phyloP scores from a whole-genome alignment of 1,140 invertebrate genomes.

The Acromyrmex charruanus region DNA sequence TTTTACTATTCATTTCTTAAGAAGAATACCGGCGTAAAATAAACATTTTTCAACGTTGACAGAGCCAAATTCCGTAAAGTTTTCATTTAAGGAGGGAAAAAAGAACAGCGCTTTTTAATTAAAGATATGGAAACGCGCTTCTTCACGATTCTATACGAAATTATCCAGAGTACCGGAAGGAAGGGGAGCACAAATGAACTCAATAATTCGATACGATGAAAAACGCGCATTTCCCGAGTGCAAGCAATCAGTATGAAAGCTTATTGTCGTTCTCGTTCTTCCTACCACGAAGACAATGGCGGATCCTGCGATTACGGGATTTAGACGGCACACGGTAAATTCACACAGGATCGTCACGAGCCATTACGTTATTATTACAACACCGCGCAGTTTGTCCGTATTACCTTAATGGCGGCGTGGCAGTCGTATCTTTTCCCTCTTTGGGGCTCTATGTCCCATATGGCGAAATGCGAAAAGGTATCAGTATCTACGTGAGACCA shows the following conservation, averaged over 20 bases:
- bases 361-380: conserved; percentile 61
- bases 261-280: conserved; percentile 34
- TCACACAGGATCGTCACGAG: conserved; percentile 56
- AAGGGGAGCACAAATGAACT: neutral
- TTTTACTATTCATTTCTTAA: conserved; percentile 19
- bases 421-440: conserved; percentile 37
- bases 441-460: conserved; percentile 23
- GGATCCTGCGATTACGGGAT: conserved; percentile 31
- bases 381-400: conserved; percentile 50
- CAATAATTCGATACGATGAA: conserved; percentile 53
- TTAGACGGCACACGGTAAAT: conserved; percentile 43
- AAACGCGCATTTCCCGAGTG: conserved; percentile 16
- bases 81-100: neutral
- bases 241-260: conserved; percentile 58
- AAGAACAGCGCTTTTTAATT: conserved; percentile 6
- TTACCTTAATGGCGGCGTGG: conserved; percentile 46
- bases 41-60: neutral
- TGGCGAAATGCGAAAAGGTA: conserved; percentile 29
- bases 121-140: neutral
- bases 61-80: neutral
- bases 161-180: neutral
- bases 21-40: neutral
- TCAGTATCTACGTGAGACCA: neutral
- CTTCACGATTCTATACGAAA: neutral
- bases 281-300: conserved; percentile 31